Conservation (phyloP, 1,140 invertebrate species). For the Brachionus rotundiformis region DNA sequence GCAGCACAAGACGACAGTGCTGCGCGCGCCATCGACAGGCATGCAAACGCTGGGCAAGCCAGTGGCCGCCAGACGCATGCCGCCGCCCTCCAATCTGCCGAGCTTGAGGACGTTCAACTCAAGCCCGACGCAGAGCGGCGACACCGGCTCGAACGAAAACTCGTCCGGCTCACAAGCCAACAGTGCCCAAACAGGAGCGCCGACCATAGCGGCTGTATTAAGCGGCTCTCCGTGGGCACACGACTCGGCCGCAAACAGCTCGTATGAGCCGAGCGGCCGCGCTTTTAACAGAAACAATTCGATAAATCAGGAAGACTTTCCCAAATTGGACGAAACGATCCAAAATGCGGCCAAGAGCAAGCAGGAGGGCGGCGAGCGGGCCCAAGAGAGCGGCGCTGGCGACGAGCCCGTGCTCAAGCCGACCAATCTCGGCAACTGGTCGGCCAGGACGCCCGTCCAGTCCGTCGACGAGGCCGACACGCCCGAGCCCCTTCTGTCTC, state of each 20-base stretch:
- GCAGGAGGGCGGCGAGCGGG: background rate
- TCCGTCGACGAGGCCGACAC: background rate
- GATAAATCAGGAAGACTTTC: conserved; percentile 31
- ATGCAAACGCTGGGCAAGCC: conserved; percentile 97
- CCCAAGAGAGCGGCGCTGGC: background rate
- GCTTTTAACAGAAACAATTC: background rate
- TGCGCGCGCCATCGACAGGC: conserved; percentile 68
- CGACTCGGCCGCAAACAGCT: background rate
- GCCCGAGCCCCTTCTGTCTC: background rate
- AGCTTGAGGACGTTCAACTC: conserved; percentile 78
- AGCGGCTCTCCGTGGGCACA: conserved; percentile 16
- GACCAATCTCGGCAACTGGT: conserved; percentile 15
- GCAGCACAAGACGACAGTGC: conserved; percentile 19
- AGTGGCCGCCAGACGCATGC: conserved; percentile 81
- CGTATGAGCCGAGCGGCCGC: background rate
- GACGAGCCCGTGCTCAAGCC: background rate
- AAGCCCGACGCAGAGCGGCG: background rate
- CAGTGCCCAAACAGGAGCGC: background rate
- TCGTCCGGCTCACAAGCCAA: background rate
- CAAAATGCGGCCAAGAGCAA: background rate
- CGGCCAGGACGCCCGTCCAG: background rate
- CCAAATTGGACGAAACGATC: conserved; percentile 29
- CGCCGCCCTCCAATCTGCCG: conserved; percentile 89
- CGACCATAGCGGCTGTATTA: conserved; percentile 29
- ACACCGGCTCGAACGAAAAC: background rate